phyloP scores from a whole-genome alignment of 2,113 vertebrate species.

The Pagrus major region DNA sequence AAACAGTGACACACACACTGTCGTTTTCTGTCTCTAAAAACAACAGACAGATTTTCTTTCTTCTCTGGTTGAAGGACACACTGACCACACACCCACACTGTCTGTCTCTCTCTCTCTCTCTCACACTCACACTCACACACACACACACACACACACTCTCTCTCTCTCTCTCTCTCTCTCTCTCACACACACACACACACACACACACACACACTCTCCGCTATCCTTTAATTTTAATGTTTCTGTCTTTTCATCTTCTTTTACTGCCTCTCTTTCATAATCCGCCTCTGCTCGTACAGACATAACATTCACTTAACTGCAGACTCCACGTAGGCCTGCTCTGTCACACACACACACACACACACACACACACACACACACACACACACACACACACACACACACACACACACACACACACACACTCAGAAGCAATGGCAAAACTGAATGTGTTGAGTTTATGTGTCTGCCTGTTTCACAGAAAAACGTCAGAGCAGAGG shows the following conservation, averaged over 20 bases:
- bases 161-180: neutral
- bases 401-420: conserved; percentile 17
- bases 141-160: conserved; percentile 9
- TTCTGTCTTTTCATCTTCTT: conserved; percentile 45
- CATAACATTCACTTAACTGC: conserved; percentile 53
- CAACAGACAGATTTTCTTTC: conserved; percentile 3
- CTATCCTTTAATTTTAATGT: conserved; percentile 43
- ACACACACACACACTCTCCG: neutral
- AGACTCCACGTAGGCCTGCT: conserved; percentile 36
- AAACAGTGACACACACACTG: neutral
- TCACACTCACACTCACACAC: neutral
- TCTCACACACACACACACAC: neutral
- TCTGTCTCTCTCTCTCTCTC: neutral
- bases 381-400: conserved; percentile 36
- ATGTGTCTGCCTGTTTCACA: conserved; percentile 32
- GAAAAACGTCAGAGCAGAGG: conserved; percentile 22
- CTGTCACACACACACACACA: conserved; percentile 19
- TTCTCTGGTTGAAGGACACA: neutral
- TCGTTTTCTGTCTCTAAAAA: neutral
- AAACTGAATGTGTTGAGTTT: conserved; percentile 34
- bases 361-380: conserved; percentile 9
- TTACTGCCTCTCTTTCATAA: conserved; percentile 44
- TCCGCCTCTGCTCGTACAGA: conserved; percentile 35
- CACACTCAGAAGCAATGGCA: conserved; percentile 8
- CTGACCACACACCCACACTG: conserved; percentile 12